These are phyloP conservation scores for Sebastes glaucus DNA, from an alignment of 2,797 vertebrate genomes.

Conservation along the genomic window DNA sequence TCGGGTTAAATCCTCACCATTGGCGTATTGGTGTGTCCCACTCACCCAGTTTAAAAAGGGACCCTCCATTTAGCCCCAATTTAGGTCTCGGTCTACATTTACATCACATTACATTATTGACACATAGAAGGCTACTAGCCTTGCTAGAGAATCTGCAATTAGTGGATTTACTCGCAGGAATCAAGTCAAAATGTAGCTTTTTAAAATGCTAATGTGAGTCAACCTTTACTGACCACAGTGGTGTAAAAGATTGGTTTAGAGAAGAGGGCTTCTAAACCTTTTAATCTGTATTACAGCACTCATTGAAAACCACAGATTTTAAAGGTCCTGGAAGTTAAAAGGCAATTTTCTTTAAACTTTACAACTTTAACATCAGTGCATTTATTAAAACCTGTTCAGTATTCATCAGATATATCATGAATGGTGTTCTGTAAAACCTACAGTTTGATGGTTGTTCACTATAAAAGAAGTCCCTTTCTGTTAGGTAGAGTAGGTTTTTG, in stretches of 20 bases:
- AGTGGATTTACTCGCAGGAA: background rate
- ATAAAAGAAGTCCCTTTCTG: background rate
- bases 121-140: background rate
- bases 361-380: background rate
- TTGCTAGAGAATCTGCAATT: background rate
- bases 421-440: background rate
- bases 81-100: background rate
- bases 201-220: background rate
- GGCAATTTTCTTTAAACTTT: background rate
- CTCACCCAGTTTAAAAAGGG: slow-evolving; percentile 41
- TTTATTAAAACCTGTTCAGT: slow-evolving; percentile 5
- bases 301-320: background rate
- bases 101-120: background rate
- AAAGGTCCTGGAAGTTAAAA: background rate
- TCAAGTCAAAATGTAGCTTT: background rate
- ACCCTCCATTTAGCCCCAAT: slow-evolving; percentile 15
- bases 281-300: background rate
- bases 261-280: background rate
- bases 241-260: background rate
- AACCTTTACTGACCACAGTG: background rate
- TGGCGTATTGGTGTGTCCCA: slow-evolving; percentile 4
- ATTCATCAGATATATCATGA: background rate
- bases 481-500: background rate
- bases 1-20: slow-evolving; percentile 1
- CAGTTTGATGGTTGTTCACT: background rate